Evolutionary conservation across 2,888 invertebrate species (phyloP).

Genomic region (Agrypnus murinus): DNA sequence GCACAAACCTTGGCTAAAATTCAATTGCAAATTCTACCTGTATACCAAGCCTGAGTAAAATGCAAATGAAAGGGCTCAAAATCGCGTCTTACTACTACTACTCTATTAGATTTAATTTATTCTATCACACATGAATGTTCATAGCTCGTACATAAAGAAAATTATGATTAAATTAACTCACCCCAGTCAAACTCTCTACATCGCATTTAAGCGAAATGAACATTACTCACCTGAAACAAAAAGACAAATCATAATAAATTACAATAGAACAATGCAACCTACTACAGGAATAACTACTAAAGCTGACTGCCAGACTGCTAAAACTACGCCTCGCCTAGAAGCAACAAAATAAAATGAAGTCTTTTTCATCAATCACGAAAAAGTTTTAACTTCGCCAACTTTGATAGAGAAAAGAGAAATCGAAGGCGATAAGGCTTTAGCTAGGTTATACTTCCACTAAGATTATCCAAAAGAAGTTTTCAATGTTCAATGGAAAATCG

Average conservation of each 20-base stretch:
- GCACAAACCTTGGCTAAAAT: slow-evolving; percentile 35
- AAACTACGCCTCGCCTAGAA: not conserved
- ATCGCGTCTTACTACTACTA: slow-evolving; percentile 32
- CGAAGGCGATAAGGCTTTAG: slow-evolving; percentile 30
- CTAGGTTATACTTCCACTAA: not conserved
- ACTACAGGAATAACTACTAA: not conserved
- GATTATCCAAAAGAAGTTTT: too few relatives aligned
- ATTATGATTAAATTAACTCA: slow-evolving; percentile 10
- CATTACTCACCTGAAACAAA: slow-evolving; percentile 47
- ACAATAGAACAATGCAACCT: slow-evolving; percentile 10
- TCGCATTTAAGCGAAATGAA: slow-evolving; percentile 15
- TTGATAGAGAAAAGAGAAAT: slow-evolving; percentile 34
- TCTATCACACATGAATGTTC: slow-evolving; percentile 1
- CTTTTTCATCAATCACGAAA: slow-evolving; percentile 41
- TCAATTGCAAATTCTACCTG: slow-evolving; percentile 40
- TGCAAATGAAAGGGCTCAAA: slow-evolving; percentile 36
- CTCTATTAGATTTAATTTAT: slow-evolving; percentile 4
- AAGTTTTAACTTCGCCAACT: slow-evolving; percentile 22
- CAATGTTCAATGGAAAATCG: too few relatives aligned
- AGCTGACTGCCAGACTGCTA: not conserved
- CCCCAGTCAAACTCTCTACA: slow-evolving; percentile 17
- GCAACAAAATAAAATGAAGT: slow-evolving; percentile 33
- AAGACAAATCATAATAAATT: slow-evolving; percentile 26
- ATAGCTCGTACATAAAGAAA: not conserved
- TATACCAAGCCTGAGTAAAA: slow-evolving; percentile 18